Percentiles rank a stretch among this genome's conserved stretches.
Evolutionary conservation across 2,888 invertebrate genomes (phyloP).

Genomic region (Crocallis elinguaria): DNA sequence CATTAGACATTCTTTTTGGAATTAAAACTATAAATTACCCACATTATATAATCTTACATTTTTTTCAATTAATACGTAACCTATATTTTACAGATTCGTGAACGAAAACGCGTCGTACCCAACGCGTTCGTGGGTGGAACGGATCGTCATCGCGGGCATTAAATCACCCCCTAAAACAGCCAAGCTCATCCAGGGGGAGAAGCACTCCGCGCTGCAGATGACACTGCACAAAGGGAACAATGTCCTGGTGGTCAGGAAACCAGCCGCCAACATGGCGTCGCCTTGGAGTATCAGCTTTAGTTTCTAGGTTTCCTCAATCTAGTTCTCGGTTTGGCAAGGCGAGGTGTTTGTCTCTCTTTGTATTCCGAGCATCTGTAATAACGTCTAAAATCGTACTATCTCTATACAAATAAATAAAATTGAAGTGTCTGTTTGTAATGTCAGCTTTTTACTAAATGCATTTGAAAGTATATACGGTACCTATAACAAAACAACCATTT

Average conservation of each 20-base stretch:
- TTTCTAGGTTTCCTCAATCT: no score
- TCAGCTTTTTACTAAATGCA: no score
- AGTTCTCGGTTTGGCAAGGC: constrained; percentile 7
- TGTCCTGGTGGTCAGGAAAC: constrained; percentile 92
- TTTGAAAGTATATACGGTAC: no score
- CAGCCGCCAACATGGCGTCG: constrained; percentile 91
- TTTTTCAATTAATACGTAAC: no score
- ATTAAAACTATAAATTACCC: no score
- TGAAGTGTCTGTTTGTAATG: no score
- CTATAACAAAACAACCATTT: no score
- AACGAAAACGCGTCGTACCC: constrained; percentile 88
- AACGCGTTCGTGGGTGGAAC: constrained; percentile 95
- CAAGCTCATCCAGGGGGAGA: constrained; percentile 81
- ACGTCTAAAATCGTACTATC: neutral
- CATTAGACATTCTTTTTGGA: no score
- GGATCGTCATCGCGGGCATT: constrained; percentile 93
- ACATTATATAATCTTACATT: no score
- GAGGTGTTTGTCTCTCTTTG: no score
- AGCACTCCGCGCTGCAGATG: constrained; percentile 86
- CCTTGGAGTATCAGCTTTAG: constrained; percentile 89
- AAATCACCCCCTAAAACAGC: constrained; percentile 88
- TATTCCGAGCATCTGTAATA: no score
- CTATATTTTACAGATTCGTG: constrained; percentile 71
- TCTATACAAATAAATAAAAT: no score
- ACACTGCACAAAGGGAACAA: constrained; percentile 87